Percentiles rank a stretch among this genome's conserved stretches.
These are phyloP conservation scores for Nesogale talazaci DNA, from an alignment of 2,113 vertebrate species.

Conservation along the genomic window DNA sequence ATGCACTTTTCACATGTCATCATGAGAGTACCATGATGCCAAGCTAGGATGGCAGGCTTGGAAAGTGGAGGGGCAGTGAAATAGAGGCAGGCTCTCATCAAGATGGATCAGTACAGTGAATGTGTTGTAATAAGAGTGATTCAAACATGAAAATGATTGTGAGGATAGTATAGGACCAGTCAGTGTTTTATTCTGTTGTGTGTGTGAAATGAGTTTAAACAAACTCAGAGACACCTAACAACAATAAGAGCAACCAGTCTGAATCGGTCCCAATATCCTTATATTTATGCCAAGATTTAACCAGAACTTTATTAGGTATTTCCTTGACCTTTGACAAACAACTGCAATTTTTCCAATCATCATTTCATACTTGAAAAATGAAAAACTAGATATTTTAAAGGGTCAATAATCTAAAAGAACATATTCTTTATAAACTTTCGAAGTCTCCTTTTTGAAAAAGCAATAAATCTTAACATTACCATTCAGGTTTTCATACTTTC, in stretches of 20 bases:
- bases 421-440: neutral
- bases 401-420: conserved; percentile 10
- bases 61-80: no score
- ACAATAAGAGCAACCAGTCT: neutral
- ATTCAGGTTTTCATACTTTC: conserved; percentile 2
- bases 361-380: neutral
- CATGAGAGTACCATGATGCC: no score
- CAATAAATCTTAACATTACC: conserved; percentile 9
- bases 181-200: no score
- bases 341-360: neutral
- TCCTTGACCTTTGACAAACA: neutral
- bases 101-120: no score
- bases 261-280: neutral
- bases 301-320: neutral
- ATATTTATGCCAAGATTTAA: neutral
- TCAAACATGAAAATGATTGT: no score
- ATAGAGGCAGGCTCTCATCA: no score
- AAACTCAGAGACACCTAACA: no score
- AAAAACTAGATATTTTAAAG: neutral
- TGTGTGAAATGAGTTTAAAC: no score
- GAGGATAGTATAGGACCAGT: no score
- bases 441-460: neutral
- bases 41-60: no score
- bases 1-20: no score
- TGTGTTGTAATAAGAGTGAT: no score